Conservation (phyloP, 2,113 vertebrate genomes). For the Ceyx cyanopectus region DNA sequence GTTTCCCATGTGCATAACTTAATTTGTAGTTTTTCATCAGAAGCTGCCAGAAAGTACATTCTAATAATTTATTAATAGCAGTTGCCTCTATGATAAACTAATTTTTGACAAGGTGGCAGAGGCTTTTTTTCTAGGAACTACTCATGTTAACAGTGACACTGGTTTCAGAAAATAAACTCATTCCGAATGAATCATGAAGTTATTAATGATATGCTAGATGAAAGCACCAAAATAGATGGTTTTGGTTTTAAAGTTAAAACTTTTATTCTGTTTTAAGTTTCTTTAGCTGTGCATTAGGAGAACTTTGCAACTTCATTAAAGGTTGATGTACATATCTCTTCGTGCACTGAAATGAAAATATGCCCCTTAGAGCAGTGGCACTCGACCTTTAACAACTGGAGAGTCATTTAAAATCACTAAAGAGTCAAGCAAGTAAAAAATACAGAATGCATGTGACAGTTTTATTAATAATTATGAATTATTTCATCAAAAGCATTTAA, state of each 20-base stretch:
- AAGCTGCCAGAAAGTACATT: conserved; percentile 42
- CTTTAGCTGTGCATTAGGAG: background rate
- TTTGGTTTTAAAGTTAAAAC: background rate
- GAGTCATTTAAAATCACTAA: conserved; percentile 39
- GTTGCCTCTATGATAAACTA: conserved; percentile 12
- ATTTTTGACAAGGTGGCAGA: background rate
- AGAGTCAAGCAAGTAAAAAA: conserved; percentile 35
- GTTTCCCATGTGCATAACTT: background rate
- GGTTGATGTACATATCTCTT: conserved; percentile 28
- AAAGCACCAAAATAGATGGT: conserved; percentile 1
- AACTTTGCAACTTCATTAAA: conserved; percentile 62
- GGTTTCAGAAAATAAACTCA: conserved; percentile 23
- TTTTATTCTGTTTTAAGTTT: conserved; percentile 34
- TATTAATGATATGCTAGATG: conserved; percentile 45
- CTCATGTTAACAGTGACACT: conserved; percentile 27
- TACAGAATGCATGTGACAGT: background rate
- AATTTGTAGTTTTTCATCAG: conserved; percentile 28
- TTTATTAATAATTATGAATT: conserved; percentile 41
- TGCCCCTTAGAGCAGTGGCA: conserved; percentile 8
- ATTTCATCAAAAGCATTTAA: conserved; percentile 36
- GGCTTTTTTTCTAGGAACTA: conserved; percentile 20
- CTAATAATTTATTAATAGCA: conserved; percentile 58
- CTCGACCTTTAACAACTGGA: conserved; percentile 19
- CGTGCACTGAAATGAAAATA: background rate
- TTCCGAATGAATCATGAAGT: conserved; percentile 21